These are phyloP conservation scores for Danio tinwini DNA, from an alignment of 2,797 vertebrate genomes.

Conservation along the genomic window DNA sequence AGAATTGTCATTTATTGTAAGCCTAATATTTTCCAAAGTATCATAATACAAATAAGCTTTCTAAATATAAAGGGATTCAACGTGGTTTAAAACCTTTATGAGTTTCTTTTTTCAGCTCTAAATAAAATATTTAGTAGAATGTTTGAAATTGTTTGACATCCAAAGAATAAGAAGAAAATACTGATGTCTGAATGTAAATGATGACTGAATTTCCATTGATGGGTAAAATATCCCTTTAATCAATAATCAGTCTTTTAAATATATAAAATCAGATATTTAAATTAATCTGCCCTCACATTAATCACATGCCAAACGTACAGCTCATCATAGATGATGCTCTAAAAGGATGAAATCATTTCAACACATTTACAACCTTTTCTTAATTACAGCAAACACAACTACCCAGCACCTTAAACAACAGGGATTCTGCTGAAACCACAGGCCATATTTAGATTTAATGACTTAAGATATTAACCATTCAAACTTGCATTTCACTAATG, in stretches of 20 bases:
- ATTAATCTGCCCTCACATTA: not conserved
- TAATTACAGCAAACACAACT: slow-evolving; percentile 72
- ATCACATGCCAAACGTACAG: not conserved
- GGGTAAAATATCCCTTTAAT: no score
- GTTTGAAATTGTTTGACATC: no score
- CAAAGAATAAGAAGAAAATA: no score
- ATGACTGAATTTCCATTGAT: no score
- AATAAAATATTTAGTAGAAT: no score
- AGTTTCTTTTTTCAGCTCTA: no score
- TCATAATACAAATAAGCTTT: no score
- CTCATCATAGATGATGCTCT: not conserved
- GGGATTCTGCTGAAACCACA: slow-evolving; percentile 64
- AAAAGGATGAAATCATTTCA: not conserved
- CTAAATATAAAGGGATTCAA: no score
- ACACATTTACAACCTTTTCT: not conserved
- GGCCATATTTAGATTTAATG: slow-evolving; percentile 62
- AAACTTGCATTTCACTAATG: slow-evolving; percentile 69
- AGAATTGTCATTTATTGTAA: no score
- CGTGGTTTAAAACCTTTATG: no score
- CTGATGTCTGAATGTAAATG: no score
- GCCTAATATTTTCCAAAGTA: no score
- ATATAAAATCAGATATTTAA: not conserved
- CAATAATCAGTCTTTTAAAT: not conserved
- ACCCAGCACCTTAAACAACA: slow-evolving; percentile 66
- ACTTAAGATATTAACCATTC: slow-evolving; percentile 57